Evolutionary conservation across 2,888 invertebrate genomes (phyloP), one percentile per base, ranked within the genome.

Genomic region (Drosophila prolongata): DNA sequence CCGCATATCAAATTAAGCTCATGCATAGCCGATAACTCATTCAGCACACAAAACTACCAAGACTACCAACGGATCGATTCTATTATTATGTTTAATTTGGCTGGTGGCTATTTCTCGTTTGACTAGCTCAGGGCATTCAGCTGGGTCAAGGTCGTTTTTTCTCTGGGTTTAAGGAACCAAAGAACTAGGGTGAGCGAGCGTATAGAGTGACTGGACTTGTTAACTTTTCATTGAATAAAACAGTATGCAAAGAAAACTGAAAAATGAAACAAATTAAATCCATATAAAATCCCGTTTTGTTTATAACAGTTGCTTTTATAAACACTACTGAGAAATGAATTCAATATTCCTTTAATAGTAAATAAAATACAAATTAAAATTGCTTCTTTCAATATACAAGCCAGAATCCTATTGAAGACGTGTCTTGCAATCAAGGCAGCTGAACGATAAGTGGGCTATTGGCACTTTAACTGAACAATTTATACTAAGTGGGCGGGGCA

Each of bases 81-180:
- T 65, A 46, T 34, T 66, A 44, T 30, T 55, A 35, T 38, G 14
- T 53, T 65, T 40, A 10, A 16, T 56, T 46, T 66, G 30, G 19
- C 10, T 24, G 6, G 4, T 24, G 64, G 40, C 6, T 38, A n/a
- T 34, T 46, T 46, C 43, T 54, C 4, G 59, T 24, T 59, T 57
- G 9, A 19, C 37, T 44, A 3, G n/a, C 27, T 49, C n/a, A 49
- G 35, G 49, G 6, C 35, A 27, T 35, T 34, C 44, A 47, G 58
- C 71, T 57, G 71, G 58, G 66, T 70, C 66, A 66, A 57, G 66
- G 71, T 14, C 37, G 6, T 37, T 14, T 16, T 37, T 13, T n/a
- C 34, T 19, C 10, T n/a, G 13, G 44, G 6, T 13, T 34, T 30
- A 64, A 19, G 43, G 14, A 65, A 46, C 37, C 19, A 19, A 14